These are phyloP conservation scores for Melanerpes formicivorus DNA, from an alignment of 2,113 vertebrate species.

Conservation along the genomic window DNA sequence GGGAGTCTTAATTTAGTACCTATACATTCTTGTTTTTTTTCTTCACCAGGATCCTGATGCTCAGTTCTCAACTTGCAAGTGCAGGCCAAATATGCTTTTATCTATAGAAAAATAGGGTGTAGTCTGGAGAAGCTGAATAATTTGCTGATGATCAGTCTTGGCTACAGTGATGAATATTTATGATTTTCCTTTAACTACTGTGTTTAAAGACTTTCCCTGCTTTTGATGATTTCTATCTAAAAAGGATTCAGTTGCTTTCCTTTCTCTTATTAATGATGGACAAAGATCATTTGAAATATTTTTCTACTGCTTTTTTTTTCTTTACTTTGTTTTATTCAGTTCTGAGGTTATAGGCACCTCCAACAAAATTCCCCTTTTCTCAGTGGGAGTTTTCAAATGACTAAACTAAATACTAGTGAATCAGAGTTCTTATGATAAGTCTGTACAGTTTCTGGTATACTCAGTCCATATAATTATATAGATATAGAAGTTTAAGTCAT, in stretches of 20 bases:
- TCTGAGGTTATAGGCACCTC: background rate
- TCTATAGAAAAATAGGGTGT: constrained; percentile 59
- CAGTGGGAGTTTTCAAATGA: background rate
- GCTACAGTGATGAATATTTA: constrained; percentile 38
- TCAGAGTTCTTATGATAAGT: background rate
- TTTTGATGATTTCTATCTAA: constrained; percentile 54
- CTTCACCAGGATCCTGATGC: background rate
- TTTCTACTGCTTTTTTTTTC: background rate
- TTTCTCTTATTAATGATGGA: background rate
- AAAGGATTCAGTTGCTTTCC: background rate
- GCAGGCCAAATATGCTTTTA: constrained; percentile 56
- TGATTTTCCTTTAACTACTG: background rate
- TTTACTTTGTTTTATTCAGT: background rate
- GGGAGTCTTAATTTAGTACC: background rate
- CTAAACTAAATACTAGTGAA: background rate
- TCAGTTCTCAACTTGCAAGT: constrained; percentile 56
- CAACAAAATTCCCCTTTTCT: background rate
- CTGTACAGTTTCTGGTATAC: background rate
- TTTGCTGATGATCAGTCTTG: constrained; percentile 47
- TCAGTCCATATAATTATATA: background rate
- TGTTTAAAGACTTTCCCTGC: background rate
- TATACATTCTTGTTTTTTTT: background rate
- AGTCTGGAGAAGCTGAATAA: constrained; percentile 55
- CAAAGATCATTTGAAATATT: background rate
- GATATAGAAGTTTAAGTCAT: background rate